Conservation (phyloP, 1,140 invertebrate species). For the Trichoplusia ni region DNA sequence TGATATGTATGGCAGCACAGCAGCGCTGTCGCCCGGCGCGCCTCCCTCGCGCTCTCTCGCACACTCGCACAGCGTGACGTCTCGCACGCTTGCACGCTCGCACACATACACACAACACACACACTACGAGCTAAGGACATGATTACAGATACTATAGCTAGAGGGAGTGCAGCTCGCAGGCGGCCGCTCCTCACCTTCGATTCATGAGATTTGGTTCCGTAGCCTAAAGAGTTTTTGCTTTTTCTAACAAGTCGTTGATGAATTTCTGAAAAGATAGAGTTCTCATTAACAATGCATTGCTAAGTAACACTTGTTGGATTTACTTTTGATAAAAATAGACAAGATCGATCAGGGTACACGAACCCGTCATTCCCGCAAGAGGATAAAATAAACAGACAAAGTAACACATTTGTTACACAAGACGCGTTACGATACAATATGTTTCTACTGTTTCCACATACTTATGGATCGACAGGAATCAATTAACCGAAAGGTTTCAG, state of each 20-base stretch:
- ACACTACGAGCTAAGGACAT: conserved; percentile 26
- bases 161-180: conserved; percentile 13
- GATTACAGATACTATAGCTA: conserved; percentile 14
- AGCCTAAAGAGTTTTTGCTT: conserved; percentile 90
- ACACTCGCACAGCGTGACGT: neutral
- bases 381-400: too few relatives aligned
- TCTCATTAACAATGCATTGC: too few relatives aligned
- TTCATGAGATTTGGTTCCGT: conserved; percentile 41
- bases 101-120: conserved; percentile 8
- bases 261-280: conserved; percentile 95
- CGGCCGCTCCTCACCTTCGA: conserved; percentile 2
- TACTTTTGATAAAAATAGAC: too few relatives aligned
- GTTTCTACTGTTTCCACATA: too few relatives aligned
- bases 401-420: too few relatives aligned
- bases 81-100: neutral
- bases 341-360: too few relatives aligned
- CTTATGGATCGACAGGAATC: too few relatives aligned
- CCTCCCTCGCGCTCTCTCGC: neutral
- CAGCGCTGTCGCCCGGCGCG: neutral
- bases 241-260: conserved; percentile 93
- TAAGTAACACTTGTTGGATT: too few relatives aligned
- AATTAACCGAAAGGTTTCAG: too few relatives aligned
- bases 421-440: too few relatives aligned
- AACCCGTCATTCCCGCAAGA: too few relatives aligned
- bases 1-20: too few relatives aligned